Conservation (phyloP, 2,888 invertebrate genomes). For the Leptodirus hochenwartii region DNA sequence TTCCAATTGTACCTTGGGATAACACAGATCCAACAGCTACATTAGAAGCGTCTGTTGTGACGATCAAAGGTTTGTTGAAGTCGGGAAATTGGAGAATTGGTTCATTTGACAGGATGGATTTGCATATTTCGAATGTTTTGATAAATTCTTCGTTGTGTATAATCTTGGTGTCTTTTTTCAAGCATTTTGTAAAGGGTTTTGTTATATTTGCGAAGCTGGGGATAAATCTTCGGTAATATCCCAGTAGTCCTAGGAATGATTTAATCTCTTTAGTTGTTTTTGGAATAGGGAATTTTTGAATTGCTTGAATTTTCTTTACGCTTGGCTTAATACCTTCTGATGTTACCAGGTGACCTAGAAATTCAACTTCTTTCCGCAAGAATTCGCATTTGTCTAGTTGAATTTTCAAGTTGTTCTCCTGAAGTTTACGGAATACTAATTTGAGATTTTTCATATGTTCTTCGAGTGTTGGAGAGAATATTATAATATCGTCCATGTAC, state of each 20-base stretch:
- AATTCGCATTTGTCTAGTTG: conserved; percentile 14
- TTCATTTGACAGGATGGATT: conserved; percentile 2
- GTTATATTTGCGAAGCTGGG: too few relatives aligned
- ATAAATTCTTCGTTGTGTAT: too few relatives aligned
- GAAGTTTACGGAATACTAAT: conserved; percentile 9
- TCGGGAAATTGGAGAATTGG: conserved; percentile 11
- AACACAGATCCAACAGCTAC: conserved; percentile 17
- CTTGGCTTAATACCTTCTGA: too few relatives aligned
- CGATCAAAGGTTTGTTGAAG: conserved; percentile 13
- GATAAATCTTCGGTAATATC: too few relatives aligned
- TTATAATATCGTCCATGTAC: conserved; percentile 21
- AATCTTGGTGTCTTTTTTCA: too few relatives aligned
- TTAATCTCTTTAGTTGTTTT: too few relatives aligned
- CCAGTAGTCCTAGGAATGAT: too few relatives aligned
- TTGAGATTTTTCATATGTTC: conserved; percentile 11
- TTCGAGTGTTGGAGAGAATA: conserved; percentile 15
- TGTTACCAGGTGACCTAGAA: too few relatives aligned
- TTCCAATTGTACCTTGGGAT: conserved; percentile 14
- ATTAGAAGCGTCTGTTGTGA: conserved; percentile 18
- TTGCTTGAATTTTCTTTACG: too few relatives aligned
- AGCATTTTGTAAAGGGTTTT: too few relatives aligned
- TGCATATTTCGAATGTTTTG: conserved; percentile 4
- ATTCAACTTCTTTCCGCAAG: too few relatives aligned
- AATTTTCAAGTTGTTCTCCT: conserved; percentile 9
- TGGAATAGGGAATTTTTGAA: too few relatives aligned